Percentiles rank a stretch among this genome's conserved stretches.
Conservation (phyloP, 1,140 invertebrate species). For the Drosophila persimilis region DNA sequence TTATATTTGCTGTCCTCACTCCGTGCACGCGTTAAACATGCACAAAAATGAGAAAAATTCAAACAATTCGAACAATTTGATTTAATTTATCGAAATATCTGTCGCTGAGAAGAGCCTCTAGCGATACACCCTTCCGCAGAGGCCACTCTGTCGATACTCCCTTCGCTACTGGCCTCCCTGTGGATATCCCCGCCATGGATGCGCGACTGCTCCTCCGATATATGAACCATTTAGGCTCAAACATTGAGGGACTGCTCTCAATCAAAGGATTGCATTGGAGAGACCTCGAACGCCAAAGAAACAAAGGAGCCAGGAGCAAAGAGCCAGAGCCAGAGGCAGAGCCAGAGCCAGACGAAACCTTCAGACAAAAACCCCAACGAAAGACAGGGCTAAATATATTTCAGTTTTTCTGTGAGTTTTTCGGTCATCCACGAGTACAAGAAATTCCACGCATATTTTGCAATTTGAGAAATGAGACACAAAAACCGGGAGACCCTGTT, state of each 20-base stretch:
- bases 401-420: slow-evolving; percentile 45
- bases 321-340: too few species aligned
- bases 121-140: slow-evolving; percentile 4
- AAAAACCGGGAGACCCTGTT: slow-evolving; percentile 6
- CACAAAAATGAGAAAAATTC: slow-evolving; percentile 63
- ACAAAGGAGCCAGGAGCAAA: slow-evolving; percentile 12
- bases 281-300: slow-evolving; percentile 5
- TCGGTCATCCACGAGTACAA: slow-evolving; percentile 58
- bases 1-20: slow-evolving; percentile 40
- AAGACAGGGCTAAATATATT: slow-evolving; percentile 49
- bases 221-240: too few species aligned
- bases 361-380: slow-evolving; percentile 45
- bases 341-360: too few species aligned
- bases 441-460: slow-evolving; percentile 74
- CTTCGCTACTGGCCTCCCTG: too few species aligned
- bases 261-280: slow-evolving; percentile 3
- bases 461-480: slow-evolving; percentile 49
- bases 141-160: too few species aligned
- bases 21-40: slow-evolving; percentile 63
- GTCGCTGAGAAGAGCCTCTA: slow-evolving; percentile 14
- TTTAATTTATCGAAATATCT: slow-evolving; percentile 73
- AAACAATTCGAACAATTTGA: slow-evolving; percentile 69
- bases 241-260: too few species aligned
- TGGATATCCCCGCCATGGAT: too few species aligned
- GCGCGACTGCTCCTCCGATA: too few species aligned